Base-by-base conservation (phyloP, 2,113 vertebrate genomes). In the Chaenocephalus aceratus region DNA sequence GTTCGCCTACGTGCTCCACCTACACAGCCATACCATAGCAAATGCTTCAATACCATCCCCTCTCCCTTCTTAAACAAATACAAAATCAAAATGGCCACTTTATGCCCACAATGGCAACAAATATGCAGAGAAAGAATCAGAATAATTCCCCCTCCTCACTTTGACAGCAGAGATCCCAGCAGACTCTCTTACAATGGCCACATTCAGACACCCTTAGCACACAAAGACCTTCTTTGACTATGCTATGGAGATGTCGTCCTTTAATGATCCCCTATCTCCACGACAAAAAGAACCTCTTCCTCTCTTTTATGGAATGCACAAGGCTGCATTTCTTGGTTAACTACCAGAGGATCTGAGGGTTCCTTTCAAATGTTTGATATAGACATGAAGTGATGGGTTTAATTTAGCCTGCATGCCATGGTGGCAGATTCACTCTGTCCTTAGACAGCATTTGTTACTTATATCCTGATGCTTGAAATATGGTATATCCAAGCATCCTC, bases 181-280 rank as follows among this genome's bases (percentile, higher is more conserved):
- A 9, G 18, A 68, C 56, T 26, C 45, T 26, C 30, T 75, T 61
- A 95, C 95, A 95, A 95, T 92, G 93, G 64, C 85, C 85, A 89
- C 91, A 94, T 94, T 95, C 91, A 95, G 84, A 80, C 74, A 70
- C 44, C 72, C 63, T 36, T 71, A 70, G 52, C 36, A 74, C 77
- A 94, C 94, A 95, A 94, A 94, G 92, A 84, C 82, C 34, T 73
- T 89, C 86, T 93, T 92, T 93, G 86, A 89, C 71, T 60, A 46
- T 41, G 18, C 71, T 60, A 46, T 41, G 18, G 56, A 86, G 79
- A 63, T 72, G 51, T 49, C 23, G 65, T 92, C 84, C 81, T 90
- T 92, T 90, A 85, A 87, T 92, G 90, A 82, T 93, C 92, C 79
- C 12, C 80, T 60, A 93, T 94, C 91, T 82, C 68, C 76, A 91